Evolutionary conservation across 1,140 invertebrate species (phyloP).

Genomic region (Leptinotarsa texana): DNA sequence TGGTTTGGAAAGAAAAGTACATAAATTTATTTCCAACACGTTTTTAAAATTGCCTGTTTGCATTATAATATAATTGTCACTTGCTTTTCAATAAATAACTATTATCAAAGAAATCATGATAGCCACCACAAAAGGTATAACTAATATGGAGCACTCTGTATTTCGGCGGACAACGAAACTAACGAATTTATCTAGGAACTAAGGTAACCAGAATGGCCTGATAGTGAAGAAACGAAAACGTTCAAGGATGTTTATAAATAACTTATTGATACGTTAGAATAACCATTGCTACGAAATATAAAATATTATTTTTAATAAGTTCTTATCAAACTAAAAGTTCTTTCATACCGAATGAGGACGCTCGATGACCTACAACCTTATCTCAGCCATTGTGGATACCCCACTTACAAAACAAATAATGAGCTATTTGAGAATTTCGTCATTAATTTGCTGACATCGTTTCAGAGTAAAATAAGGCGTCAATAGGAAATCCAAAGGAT

Average conservation of each 20-base stretch:
- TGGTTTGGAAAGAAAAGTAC: no score
- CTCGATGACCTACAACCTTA: background rate
- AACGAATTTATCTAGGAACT: background rate
- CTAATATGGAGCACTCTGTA: background rate
- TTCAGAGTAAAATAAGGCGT: background rate
- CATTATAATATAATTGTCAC: no score
- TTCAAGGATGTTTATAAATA: constrained; percentile 6
- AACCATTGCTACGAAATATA: background rate
- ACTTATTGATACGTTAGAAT: background rate
- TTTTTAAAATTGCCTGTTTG: no score
- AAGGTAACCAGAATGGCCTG: background rate
- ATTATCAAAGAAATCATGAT: no score
- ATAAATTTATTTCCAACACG: no score
- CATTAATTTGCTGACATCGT: background rate
- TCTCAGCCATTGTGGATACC: background rate
- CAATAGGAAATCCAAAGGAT: no score
- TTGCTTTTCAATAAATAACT: no score
- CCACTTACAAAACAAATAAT: background rate
- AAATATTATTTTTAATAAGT: background rate
- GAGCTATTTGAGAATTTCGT: background rate
- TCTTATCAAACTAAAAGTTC: background rate
- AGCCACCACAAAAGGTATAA: no score
- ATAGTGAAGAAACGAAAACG: background rate
- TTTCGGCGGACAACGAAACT: background rate
- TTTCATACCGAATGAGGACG: background rate